Base-by-base conservation (phyloP, 2,888 invertebrate genomes). In the Serrognathus titanus region DNA sequence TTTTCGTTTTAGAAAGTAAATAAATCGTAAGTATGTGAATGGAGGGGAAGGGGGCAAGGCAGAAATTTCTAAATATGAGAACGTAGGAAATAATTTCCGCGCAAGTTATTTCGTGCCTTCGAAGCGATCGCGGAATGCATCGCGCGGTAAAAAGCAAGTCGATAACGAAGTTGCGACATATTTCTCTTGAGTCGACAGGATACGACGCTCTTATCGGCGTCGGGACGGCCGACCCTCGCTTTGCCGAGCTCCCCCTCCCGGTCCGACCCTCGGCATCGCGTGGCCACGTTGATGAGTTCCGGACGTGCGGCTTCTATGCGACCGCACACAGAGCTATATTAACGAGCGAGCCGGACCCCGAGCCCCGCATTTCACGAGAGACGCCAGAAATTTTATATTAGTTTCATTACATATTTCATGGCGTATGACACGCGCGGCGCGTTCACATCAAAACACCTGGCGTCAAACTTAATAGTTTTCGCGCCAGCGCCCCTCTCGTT, bases 121-220 rank as follows among this genome's bases (percentile, higher is more conserved):
- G n/a, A 46, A 53, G 24, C 46, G 46, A 47, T 53, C 48, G 38
- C 12, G 48, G 41, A 53, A 53, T 53, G 53, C 64, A 59, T 63
- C 61, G 63, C 66, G 62, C 62, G 60, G 58, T 49, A 48, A 55
- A 57, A 62, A 66, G 61, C 61, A 62, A 66, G 63, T 56, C 61
- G 55, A 59, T 67, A 69, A 69, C 68, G 71, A 71, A 70, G 67
- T 60, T 65, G 67, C 61, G 79, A 79, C 77, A 77, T 79, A 68
- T 70, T 67, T 63, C 59, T 74, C 77, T 80, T 80, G 80, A 79
- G 80, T 79, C 79, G 77, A 79, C 80, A 78, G 80, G 76, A 80
- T 80, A 80, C 80, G 79, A 78, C 78, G 78, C 72, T 70, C 72
- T 60, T 55, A 56, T 57, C 55, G 56, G 59, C 58, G 58, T 57